Percentiles rank a stretch among this genome's conserved stretches.
phyloP scores from a whole-genome alignment of 2,797 vertebrate species.

The Syngnathus acus region DNA sequence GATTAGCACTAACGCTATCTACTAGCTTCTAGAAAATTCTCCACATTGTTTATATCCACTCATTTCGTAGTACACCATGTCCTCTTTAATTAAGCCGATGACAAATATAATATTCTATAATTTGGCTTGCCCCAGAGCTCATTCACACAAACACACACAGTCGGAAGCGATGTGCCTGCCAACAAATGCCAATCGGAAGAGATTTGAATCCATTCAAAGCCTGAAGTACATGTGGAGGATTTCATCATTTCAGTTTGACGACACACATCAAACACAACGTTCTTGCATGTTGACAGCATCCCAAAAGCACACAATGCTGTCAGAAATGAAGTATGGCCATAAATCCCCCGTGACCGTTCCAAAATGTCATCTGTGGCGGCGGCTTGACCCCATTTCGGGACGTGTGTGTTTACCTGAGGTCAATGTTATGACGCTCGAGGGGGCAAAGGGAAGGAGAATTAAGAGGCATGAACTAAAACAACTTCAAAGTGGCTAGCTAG shows the following conservation, averaged over 20 bases:
- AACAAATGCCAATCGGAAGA: neutral
- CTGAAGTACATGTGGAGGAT: neutral
- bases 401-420: constrained; percentile 21
- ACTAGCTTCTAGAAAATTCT: neutral
- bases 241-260: neutral
- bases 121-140: constrained; percentile 31
- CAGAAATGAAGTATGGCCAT: constrained; percentile 22
- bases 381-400: constrained; percentile 7
- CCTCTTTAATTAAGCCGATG: constrained; percentile 29
- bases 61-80: constrained; percentile 9
- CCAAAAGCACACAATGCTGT: constrained; percentile 27
- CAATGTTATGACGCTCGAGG: constrained; percentile 12
- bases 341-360: constrained; percentile 43
- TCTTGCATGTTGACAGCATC: neutral
- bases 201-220: neutral
- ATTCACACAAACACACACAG: neutral
- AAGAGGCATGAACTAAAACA: neutral
- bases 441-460: neutral
- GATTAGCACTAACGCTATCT: too few relatives aligned
- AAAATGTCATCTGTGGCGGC: constrained; percentile 16
- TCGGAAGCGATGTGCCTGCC: neutral
- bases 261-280: neutral
- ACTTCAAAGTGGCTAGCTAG: neutral
- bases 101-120: constrained; percentile 42
- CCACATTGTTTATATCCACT: constrained; percentile 30